Evolutionary conservation across 2,797 vertebrate genomes (phyloP).

Genomic region (Lerista edwardsae): DNA sequence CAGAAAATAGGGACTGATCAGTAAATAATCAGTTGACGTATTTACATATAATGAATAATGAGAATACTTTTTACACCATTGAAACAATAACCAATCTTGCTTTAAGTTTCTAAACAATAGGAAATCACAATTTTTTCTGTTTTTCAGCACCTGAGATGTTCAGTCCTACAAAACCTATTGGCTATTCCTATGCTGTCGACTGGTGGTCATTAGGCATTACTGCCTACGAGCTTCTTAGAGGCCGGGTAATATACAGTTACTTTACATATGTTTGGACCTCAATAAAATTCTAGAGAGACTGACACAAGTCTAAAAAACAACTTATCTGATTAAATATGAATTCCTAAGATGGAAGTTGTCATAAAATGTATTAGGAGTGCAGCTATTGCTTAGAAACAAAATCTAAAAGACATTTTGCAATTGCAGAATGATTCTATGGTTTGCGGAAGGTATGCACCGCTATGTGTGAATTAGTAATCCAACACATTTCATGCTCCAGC

Average conservation of each 20-base stretch:
- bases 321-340: rapidly evolving
- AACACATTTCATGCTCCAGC: conserved; percentile 22
- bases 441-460: conserved; percentile 13
- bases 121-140: conserved; percentile 28
- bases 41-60: background rate
- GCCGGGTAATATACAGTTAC: conserved; percentile 80
- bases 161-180: conserved; percentile 80
- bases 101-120: background rate
- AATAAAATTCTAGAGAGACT: conserved; percentile 1
- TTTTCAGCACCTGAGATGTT: conserved; percentile 94
- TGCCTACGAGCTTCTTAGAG: conserved; percentile 92
- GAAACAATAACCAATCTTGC: background rate
- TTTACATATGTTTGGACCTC: background rate
- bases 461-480: conserved; percentile 40
- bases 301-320: background rate
- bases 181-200: conserved; percentile 94
- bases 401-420: conserved; percentile 38
- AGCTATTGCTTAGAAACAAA: background rate
- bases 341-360: conserved; percentile 10
- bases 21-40: background rate
- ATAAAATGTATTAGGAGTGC: background rate
- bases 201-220: conserved; percentile 99
- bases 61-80: background rate
- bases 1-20: background rate
- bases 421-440: conserved; percentile 9